Conservation (phyloP, 2,797 vertebrate genomes). For the Poeciliopsis presidionis region DNA sequence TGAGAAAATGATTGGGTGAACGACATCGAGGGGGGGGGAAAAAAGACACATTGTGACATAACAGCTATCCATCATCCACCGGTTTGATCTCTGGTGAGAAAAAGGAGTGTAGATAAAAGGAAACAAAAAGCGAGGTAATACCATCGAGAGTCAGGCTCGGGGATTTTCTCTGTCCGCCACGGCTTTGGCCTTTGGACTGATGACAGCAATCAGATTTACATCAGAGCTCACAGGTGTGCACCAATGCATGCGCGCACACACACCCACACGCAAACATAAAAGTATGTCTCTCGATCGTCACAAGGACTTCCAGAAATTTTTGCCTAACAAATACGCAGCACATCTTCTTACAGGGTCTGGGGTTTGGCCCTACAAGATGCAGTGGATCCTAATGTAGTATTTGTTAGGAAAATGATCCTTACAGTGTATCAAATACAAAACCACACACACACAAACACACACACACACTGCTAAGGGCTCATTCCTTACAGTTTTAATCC, state of each 20-base stretch:
- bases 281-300: too few species aligned
- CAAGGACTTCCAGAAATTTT: too few species aligned
- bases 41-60: constrained; percentile 51
- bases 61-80: constrained; percentile 60
- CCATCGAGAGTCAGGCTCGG: constrained; percentile 22
- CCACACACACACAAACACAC: not conserved
- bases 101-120: constrained; percentile 56
- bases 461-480: not conserved
- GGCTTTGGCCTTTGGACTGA: constrained; percentile 51
- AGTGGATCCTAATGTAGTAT: too few species aligned
- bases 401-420: too few species aligned
- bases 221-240: constrained; percentile 59
- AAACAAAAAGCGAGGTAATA: constrained; percentile 36
- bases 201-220: constrained; percentile 72
- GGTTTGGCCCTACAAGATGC: too few species aligned
- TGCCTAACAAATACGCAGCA: too few species aligned
- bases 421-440: too few species aligned
- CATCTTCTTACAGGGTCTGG: too few species aligned
- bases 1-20: constrained; percentile 33
- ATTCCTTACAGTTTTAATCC: constrained; percentile 50
- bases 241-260: constrained; percentile 33
- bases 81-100: constrained; percentile 50
- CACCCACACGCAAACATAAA: not conserved
- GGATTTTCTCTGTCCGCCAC: constrained; percentile 51
- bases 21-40: constrained; percentile 20